These are phyloP conservation scores for Periophthalmodon schlosseri DNA, from an alignment of 2,113 vertebrate species.

Conservation along the genomic window DNA sequence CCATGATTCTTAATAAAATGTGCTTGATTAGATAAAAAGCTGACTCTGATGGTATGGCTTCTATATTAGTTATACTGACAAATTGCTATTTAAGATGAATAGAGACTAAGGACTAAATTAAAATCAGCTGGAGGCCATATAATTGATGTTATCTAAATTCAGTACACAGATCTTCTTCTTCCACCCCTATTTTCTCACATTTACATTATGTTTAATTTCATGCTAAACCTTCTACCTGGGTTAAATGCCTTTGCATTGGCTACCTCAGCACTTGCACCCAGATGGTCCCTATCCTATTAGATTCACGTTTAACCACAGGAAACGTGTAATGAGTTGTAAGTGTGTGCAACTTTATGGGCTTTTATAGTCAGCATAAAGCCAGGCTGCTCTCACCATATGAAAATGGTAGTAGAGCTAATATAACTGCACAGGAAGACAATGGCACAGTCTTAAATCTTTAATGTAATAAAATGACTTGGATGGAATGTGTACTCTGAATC, in stretches of 20 bases:
- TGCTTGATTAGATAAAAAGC: no score
- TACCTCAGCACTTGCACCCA: constrained; percentile 34
- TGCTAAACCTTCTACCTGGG: constrained; percentile 30
- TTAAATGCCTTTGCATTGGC: constrained; percentile 27
- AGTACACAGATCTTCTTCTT: background rate
- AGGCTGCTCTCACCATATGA: background rate
- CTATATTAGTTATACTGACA: no score
- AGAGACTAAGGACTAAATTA: no score
- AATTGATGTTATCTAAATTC: background rate
- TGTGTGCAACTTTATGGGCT: constrained; percentile 21
- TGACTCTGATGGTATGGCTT: no score
- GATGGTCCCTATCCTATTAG: constrained; percentile 36
- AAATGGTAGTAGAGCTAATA: background rate
- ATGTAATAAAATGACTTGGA: background rate
- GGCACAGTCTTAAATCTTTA: background rate
- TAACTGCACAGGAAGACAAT: background rate
- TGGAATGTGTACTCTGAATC: background rate
- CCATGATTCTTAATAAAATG: no score
- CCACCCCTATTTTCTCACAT: background rate
- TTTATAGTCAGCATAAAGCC: constrained; percentile 29
- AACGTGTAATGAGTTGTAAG: constrained; percentile 36
- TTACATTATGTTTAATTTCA: constrained; percentile 15
- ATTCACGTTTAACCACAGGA: constrained; percentile 38
- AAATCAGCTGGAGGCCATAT: no score
- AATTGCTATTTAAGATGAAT: no score